Evolutionary conservation across 2,888 invertebrate genomes (phyloP).

Genomic region (Iselma pallidipennis): DNA sequence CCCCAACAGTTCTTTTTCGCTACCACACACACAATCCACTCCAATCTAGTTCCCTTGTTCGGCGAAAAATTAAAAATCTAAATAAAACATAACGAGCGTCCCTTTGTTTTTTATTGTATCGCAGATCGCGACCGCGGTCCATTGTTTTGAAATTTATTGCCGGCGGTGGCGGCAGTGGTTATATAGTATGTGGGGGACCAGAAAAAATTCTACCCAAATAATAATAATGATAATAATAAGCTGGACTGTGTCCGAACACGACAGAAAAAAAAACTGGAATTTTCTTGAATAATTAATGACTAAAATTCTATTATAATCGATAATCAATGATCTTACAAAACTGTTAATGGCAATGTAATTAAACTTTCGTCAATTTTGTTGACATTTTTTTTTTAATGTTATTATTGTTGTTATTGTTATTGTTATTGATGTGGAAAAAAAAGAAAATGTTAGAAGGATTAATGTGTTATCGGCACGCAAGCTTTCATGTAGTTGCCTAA

Average conservation of each 20-base stretch:
- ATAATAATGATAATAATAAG: neutral
- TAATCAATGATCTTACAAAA: neutral
- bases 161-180: slow-evolving; percentile 9
- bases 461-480: neutral
- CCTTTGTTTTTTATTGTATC: slow-evolving; percentile 50
- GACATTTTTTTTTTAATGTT: neutral
- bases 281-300: neutral
- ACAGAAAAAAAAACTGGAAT: neutral
- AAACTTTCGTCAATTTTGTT: neutral
- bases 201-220: neutral
- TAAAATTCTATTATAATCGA: neutral
- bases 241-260: too few species aligned
- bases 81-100: slow-evolving; percentile 52
- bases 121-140: slow-evolving; percentile 46
- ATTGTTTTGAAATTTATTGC: slow-evolving; percentile 54
- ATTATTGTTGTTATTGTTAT: neutral
- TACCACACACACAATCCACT: slow-evolving; percentile 23
- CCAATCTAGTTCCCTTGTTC: slow-evolving; percentile 45
- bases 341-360: neutral
- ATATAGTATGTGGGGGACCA: neutral
- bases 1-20: slow-evolving; percentile 36
- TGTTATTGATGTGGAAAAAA: neutral
- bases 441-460: neutral
- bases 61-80: slow-evolving; percentile 51
- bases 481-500: neutral